Evolutionary conservation across 2,797 vertebrate species (phyloP), one percentile per base, ranked within the genome.

Genomic region (Lepidocolaptes lacrymiger): DNA sequence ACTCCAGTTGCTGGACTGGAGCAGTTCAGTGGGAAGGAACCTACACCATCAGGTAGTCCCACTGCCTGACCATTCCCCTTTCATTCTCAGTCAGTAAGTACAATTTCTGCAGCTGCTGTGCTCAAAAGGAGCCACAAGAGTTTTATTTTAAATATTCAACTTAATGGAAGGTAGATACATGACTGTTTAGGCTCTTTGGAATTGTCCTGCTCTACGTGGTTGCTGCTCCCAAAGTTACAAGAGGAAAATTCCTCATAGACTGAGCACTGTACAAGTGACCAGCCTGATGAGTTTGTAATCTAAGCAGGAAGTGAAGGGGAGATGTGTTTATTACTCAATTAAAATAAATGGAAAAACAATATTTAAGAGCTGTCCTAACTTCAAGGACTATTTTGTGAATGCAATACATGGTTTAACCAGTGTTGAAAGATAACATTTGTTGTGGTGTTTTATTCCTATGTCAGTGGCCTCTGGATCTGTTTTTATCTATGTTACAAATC

Each of bases 101-200:
- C 7, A 32, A 15, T 74, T 91, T 49, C 58, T 71, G 36, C 41
- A 59, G 16, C 30, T 63, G 7, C 16, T 63, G 7, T 63, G n/a
- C 15, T 69, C 5, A 8, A 63, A 85, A 66, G 52, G 19, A 87
- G 3, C 8, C 23, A 44, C 9, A 67, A 56, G 16, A 63, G 41
- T 59, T 49, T 55, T 8, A n/a, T 37, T 76, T 0, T 0, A 44
- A 63, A 49, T 30, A 51, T 8, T 62, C 4, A 4, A 10, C 59
- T 63, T 44, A 63, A 56, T 16, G 19, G n/a, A 55, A 83, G 24
- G 30, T 55, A 41, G 28, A 30, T 37, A 15, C 15, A 4, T 9
- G 9, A 39, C 7, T 59, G 16, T 58, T 62, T 37, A 28, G 19
- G 21, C 19, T 62, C 21, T 80, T 67, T 61, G 34, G 18, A 61